Evolutionary conservation across 2,113 vertebrate genomes (phyloP), one percentile per base, ranked within the genome.

Genomic region (Limanda limanda): DNA sequence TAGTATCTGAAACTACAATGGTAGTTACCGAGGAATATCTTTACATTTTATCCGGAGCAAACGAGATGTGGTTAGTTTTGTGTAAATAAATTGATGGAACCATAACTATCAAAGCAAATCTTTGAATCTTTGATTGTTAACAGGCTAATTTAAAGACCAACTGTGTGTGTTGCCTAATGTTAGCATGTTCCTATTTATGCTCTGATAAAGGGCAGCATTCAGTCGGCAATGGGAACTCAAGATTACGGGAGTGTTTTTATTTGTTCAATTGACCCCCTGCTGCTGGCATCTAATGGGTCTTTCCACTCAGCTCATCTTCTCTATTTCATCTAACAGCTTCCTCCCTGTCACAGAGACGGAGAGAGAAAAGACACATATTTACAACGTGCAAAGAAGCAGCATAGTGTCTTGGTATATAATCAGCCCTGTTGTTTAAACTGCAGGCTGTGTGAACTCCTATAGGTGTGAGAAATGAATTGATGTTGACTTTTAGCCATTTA

Each of bases 251-350:
- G 73, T 69, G 71, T 84, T 90, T 86, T 68, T 79, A 82, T 92
- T 91, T 90, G 87, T 77, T 85, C 82, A 83, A 63, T 83, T 68
- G 77, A 88, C 47, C 64, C 75, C 77, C 87, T 59, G 67, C 90
- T 82, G 88, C 68, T 78, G 72, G 58, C 51, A 25, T 89, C 86
- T 92, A 91, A 92, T 89, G 80, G 85, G 23, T 69, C 67, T 83
- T 79, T 88, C 78, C 76, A 69, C 67, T 71, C 61, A 78, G 79
- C 86, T 89, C 84, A 88, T 91, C 86, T 78, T 68, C 84, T 84
- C 60, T 31, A 40, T 78, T 87, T 82, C 88, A 82, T 65, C 80
- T 27, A 84, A 83, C 89, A 93, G 88, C 90, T 92, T 89, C 87
- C 84, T 76, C 87, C 79, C 78, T 63, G 81, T 82, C 77, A 68